A percentile compares a stretch with the other conserved stretches of the same genome.
Evolutionary conservation across 1,140 invertebrate species (phyloP).

Genomic region (Cecropterus lyciades): DNA sequence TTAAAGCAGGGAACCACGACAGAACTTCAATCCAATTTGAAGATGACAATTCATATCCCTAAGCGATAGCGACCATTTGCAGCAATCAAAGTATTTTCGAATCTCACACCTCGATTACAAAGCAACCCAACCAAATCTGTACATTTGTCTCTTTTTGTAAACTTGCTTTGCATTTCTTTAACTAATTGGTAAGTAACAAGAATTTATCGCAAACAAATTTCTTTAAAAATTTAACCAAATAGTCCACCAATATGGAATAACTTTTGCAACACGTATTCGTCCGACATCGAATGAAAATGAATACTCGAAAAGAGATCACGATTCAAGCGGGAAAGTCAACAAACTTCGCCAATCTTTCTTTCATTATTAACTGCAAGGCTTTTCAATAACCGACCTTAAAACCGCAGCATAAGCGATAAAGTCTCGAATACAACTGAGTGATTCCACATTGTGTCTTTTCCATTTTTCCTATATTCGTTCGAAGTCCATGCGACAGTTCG

Average conservation of each 20-base stretch:
- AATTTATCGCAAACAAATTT: neutral
- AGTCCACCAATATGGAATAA: neutral
- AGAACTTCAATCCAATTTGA: no score
- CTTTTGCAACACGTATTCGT: slow-evolving; percentile 11
- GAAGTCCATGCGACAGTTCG: slow-evolving; percentile 41
- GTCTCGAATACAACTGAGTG: slow-evolving; percentile 17
- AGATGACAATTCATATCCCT: no score
- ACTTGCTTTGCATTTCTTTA: no score
- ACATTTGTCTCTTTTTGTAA: no score
- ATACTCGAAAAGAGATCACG: slow-evolving; percentile 51
- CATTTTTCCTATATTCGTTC: slow-evolving; percentile 52
- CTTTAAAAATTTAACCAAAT: neutral
- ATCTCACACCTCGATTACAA: no score
- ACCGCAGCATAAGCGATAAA: slow-evolving; percentile 26
- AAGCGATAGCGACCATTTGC: no score
- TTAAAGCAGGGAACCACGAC: no score
- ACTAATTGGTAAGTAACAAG: no score
- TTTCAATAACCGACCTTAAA: slow-evolving; percentile 36
- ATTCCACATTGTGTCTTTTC: slow-evolving; percentile 40
- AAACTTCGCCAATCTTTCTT: slow-evolving; percentile 54
- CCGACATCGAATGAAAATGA: slow-evolving; percentile 42
- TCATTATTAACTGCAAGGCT: slow-evolving; percentile 44
- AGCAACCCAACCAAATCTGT: no score
- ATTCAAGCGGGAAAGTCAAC: slow-evolving; percentile 44
- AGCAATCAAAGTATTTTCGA: no score